A percentile compares a stretch with the other conserved stretches of the same genome.
Evolutionary conservation across 1,140 invertebrate genomes (phyloP).

Genomic region (Antheraea mylitta): DNA sequence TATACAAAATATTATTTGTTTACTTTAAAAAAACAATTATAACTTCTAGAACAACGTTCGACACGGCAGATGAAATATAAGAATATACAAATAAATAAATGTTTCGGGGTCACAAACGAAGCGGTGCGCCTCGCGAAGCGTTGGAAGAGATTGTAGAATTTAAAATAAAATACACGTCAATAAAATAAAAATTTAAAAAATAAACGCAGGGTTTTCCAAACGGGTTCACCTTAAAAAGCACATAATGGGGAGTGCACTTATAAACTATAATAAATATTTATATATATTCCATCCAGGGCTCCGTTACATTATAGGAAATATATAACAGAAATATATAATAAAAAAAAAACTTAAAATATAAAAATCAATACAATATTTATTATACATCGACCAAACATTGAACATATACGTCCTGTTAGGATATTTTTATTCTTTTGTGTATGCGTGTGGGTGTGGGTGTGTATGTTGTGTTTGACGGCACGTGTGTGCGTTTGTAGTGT

Average conservation of each 20-base stretch:
- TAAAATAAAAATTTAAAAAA: conserved; percentile 35
- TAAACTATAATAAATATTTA: conserved; percentile 47
- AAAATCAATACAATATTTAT: conserved; percentile 48
- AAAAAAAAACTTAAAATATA: conserved; percentile 43
- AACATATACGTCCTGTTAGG: conserved; percentile 29
- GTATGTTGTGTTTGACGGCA: conserved; percentile 36
- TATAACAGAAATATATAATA: conserved; percentile 40
- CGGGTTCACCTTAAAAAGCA: conserved; percentile 66
- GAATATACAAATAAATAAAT: conserved; percentile 40
- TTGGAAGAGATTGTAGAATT: conserved; percentile 53
- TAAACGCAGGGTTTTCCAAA: conserved; percentile 64
- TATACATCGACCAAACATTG: conserved; percentile 48
- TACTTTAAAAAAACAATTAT: not conserved
- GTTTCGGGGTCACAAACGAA: conserved; percentile 48
- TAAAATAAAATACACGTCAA: conserved; percentile 49
- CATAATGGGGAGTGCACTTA: conserved; percentile 77
- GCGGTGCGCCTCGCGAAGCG: conserved; percentile 71
- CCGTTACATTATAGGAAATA: conserved; percentile 34
- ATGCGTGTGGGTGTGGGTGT: conserved; percentile 42
- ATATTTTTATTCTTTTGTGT: conserved; percentile 25
- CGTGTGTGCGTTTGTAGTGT: conserved; percentile 29
- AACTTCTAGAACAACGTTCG: conserved; percentile 43
- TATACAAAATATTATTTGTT: no score
- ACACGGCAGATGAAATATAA: conserved; percentile 50
- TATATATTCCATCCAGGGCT: conserved; percentile 64